Evolutionary conservation across 2,888 invertebrate species (phyloP).

Genomic region (Apantesis nais): DNA sequence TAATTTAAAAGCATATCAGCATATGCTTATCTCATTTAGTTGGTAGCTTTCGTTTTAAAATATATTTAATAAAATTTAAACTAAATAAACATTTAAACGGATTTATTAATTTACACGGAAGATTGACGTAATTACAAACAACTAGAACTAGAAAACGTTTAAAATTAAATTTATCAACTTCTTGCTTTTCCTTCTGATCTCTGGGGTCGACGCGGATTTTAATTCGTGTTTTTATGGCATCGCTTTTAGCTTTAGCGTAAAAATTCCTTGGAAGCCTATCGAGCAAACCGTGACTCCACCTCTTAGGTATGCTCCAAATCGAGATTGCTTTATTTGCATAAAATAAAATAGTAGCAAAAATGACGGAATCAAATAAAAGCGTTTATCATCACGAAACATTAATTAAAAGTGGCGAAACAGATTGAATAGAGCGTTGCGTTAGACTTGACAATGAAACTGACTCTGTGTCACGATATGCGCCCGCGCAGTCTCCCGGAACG

Average conservation of each 20-base stretch:
- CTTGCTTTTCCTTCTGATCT: not conserved
- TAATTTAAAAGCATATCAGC: not conserved
- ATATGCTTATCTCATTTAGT: not conserved
- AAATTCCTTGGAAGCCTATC: not conserved
- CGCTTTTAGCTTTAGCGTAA: too few relatives aligned
- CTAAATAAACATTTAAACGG: too few relatives aligned
- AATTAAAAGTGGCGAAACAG: conserved; percentile 55
- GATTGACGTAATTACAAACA: not conserved
- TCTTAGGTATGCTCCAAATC: conserved; percentile 32
- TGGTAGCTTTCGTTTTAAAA: not conserved
- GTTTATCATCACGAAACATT: conserved; percentile 47
- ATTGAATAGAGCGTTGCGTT: conserved; percentile 51
- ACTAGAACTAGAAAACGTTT: not conserved
- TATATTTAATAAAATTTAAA: too few relatives aligned
- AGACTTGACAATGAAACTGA: conserved; percentile 65
- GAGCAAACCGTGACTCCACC: conserved; percentile 30
- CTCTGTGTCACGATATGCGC: conserved; percentile 47
- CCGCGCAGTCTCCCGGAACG: conserved; percentile 31
- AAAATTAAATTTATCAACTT: not conserved
- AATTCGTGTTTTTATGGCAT: too few relatives aligned
- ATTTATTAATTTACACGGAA: not conserved
- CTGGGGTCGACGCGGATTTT: too few relatives aligned
- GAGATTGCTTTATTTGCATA: conserved; percentile 39
- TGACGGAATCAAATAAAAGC: conserved; percentile 39
- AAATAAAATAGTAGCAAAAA: conserved; percentile 43